Percentiles rank a stretch among this genome's conserved stretches.
Conservation (phyloP, 2,113 vertebrate genomes). For the Coturnix japonica region DNA sequence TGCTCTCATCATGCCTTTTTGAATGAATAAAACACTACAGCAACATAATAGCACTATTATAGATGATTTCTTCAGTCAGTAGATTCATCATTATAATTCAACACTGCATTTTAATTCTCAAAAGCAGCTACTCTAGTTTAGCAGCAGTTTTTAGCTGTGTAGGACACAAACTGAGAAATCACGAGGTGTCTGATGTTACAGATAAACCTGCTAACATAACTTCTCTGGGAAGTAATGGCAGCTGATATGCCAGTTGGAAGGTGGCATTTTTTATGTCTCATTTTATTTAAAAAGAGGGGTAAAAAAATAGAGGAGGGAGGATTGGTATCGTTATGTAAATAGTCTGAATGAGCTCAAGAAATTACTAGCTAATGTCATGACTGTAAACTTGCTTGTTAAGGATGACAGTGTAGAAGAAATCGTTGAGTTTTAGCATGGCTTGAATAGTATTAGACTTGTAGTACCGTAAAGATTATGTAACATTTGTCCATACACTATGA, state of each 20-base stretch:
- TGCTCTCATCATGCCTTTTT: slow-evolving; percentile 47
- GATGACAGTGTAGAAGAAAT: slow-evolving; percentile 12
- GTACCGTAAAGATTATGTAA: slow-evolving; percentile 22
- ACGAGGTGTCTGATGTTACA: not conserved
- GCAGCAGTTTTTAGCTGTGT: not conserved
- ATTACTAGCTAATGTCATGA: slow-evolving; percentile 44
- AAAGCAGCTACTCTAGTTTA: slow-evolving; percentile 14
- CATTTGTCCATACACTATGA: slow-evolving; percentile 35
- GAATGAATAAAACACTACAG: slow-evolving; percentile 21
- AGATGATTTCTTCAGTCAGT: slow-evolving; percentile 14
- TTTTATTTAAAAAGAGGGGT: not conserved
- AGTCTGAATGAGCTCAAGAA: slow-evolving; percentile 32
- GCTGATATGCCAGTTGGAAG: slow-evolving; percentile 32
- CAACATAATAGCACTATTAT: not conserved
- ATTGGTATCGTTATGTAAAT: slow-evolving; percentile 36
- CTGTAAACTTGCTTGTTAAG: slow-evolving; percentile 61
- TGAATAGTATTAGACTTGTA: slow-evolving; percentile 63
- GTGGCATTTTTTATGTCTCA: slow-evolving; percentile 44
- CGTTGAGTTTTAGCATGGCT: slow-evolving; percentile 54
- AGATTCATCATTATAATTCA: not conserved
- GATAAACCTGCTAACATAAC: not conserved
- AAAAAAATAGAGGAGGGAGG: not conserved
- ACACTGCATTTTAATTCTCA: slow-evolving; percentile 29
- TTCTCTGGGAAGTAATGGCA: slow-evolving; percentile 32
- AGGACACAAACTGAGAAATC: not conserved